A percentile compares a stretch with the other conserved stretches of the same genome.
Evolutionary conservation across 2,797 vertebrate genomes (phyloP).

Genomic region (Lacerta bilineata): DNA sequence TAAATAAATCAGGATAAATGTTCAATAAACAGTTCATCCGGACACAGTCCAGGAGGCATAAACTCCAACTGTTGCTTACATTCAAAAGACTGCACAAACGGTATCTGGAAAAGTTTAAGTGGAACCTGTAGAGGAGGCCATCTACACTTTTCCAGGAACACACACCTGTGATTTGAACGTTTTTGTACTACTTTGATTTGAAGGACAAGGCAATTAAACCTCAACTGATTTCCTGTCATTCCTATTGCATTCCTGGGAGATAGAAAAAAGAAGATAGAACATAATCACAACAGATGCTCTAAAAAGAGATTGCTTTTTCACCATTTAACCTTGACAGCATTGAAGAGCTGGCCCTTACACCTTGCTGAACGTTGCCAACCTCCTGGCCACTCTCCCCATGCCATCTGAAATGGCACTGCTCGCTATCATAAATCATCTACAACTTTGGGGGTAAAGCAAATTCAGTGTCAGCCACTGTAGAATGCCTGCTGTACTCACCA

Average conservation of each 20-base stretch:
- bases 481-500: constrained; percentile 80
- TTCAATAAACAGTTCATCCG: no score
- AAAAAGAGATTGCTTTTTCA: neutral
- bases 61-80: neutral
- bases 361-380: neutral
- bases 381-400: neutral
- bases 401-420: neutral
- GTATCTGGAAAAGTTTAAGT: neutral
- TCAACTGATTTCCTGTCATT: neutral
- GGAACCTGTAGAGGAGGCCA: neutral
- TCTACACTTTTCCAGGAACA: neutral
- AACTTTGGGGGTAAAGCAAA: neutral
- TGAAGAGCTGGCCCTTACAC: neutral
- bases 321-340: neutral
- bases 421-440: neutral
- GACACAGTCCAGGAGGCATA: neutral
- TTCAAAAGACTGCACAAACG: neutral
- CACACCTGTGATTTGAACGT: neutral
- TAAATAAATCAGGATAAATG: no score
- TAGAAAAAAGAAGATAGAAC: no score
- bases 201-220: constrained; percentile 19
- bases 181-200: neutral
- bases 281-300: neutral
- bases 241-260: neutral
- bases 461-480: neutral